Base-by-base conservation (phyloP, 2,888 invertebrate genomes). In the Ypsolopha sequella region DNA sequence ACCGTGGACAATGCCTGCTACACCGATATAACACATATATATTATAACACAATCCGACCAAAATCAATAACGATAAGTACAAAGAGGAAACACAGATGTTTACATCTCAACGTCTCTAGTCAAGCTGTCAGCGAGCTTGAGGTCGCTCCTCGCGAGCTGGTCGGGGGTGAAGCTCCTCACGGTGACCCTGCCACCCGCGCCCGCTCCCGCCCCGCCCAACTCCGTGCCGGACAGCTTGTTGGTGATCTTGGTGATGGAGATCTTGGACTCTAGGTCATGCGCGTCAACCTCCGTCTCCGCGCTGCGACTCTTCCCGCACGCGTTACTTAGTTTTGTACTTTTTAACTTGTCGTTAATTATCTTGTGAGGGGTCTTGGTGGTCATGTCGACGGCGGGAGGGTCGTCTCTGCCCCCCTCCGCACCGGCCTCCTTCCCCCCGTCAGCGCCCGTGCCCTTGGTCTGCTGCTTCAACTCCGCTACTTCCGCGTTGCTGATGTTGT, bases 401-500 rank as follows among this genome's bases (percentile, higher is more conserved):
- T 84, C 84, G 62, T 80, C 80, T 62, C 77, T 76, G 9, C 52
- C 53, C 10, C 38, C 39, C 7, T 54, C 53, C 11, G 60, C 36
- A 70, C 73, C 47, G 67, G 69, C 52, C 63, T 73, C 63, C 74
- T 80, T 53, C 73, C 75, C 55, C 77, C 82, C 49, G 54, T 49
- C 10, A 34, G 57, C 1, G 9, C 54, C 57, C 8, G 45, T 39
- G 3, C 80, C 76, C 52, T 82, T 84, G 65, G 73, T 82, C 58
- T 84, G 85, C 49, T 86, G 91, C 68, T 94, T 94, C 70, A 94
- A 90, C 68, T 95, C 96, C 0, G 95, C 94, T 2, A 94, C 94
- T 75, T 96, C 96, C 13, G 95, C 93, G 72, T 94, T 95, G 55
- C 93, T 91, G 52, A 96, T 92, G 82, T 96, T 96, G 80, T 97